Evolutionary conservation across 2,113 vertebrate species (phyloP).

Genomic region (Hypanus sabinus): DNA sequence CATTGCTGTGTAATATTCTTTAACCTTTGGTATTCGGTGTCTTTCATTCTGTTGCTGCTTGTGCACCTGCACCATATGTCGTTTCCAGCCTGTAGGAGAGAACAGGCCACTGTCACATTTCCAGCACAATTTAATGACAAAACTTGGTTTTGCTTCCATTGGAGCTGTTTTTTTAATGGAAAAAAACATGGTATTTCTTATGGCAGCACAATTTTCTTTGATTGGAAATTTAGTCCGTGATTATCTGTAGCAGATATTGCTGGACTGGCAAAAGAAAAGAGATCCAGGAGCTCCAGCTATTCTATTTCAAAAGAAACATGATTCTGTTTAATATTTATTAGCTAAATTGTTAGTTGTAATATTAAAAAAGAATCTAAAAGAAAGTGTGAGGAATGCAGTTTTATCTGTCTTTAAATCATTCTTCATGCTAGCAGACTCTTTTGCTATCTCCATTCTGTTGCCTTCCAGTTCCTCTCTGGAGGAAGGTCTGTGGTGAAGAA

Average conservation of each 20-base stretch:
- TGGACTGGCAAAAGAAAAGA: neutral
- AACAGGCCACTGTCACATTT: neutral
- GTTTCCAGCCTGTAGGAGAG: neutral
- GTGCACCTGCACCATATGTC: neutral
- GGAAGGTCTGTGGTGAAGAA: neutral
- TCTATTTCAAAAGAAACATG: neutral
- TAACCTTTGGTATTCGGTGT: neutral
- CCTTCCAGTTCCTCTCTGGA: neutral
- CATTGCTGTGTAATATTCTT: neutral
- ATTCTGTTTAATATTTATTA: neutral
- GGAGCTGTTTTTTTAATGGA: neutral
- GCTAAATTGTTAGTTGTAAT: neutral
- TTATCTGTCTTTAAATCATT: neutral
- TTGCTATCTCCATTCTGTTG: neutral
- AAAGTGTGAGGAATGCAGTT: neutral
- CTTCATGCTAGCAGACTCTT: neutral
- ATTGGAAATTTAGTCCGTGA: too few relatives aligned
- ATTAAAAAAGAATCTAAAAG: neutral
- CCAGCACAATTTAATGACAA: neutral
- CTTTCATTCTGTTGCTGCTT: neutral
- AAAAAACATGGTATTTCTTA: neutral
- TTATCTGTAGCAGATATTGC: too few relatives aligned
- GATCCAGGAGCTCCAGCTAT: neutral
- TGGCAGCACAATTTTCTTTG: neutral
- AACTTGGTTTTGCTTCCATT: neutral